A percentile compares a stretch with the other conserved stretches of the same genome.
phyloP scores from a whole-genome alignment of 2,113 vertebrate species.

The Dromiciops gliroides region DNA sequence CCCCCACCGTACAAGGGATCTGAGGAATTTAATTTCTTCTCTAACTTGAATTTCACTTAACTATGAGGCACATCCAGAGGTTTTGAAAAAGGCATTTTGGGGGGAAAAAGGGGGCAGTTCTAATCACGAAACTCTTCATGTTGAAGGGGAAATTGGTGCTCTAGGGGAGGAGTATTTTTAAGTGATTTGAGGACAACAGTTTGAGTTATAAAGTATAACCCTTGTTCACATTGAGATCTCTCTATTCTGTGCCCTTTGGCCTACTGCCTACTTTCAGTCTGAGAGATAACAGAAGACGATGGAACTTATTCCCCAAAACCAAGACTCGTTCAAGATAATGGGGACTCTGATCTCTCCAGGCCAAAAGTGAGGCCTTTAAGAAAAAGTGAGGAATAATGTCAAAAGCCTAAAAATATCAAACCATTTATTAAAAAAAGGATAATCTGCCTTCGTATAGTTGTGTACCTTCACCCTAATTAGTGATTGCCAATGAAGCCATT shows the following conservation, averaged over 20 bases:
- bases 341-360: neutral
- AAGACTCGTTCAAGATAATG: slow-evolving; percentile 8
- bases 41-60: slow-evolving; percentile 58
- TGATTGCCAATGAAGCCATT: neutral
- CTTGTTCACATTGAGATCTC: slow-evolving; percentile 26
- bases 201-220: slow-evolving; percentile 43
- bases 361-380: slow-evolving; percentile 24
- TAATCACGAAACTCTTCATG: slow-evolving; percentile 34
- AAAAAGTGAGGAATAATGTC: neutral
- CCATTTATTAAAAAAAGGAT: neutral
- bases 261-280: slow-evolving; percentile 21
- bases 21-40: slow-evolving; percentile 77
- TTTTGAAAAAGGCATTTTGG: slow-evolving; percentile 39
- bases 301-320: slow-evolving; percentile 24
- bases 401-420: slow-evolving; percentile 31
- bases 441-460: neutral
- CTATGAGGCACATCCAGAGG: neutral
- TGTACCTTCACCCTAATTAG: neutral
- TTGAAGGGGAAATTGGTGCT: slow-evolving; percentile 13
- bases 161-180: neutral
- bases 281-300: neutral
- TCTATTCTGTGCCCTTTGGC: neutral
- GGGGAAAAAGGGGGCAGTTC: slow-evolving; percentile 56
- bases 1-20: slow-evolving; percentile 62
- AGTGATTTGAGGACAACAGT: slow-evolving; percentile 32